Evolutionary conservation across 1,140 invertebrate species (phyloP).

Genomic region (Eupristina koningsbergeri): DNA sequence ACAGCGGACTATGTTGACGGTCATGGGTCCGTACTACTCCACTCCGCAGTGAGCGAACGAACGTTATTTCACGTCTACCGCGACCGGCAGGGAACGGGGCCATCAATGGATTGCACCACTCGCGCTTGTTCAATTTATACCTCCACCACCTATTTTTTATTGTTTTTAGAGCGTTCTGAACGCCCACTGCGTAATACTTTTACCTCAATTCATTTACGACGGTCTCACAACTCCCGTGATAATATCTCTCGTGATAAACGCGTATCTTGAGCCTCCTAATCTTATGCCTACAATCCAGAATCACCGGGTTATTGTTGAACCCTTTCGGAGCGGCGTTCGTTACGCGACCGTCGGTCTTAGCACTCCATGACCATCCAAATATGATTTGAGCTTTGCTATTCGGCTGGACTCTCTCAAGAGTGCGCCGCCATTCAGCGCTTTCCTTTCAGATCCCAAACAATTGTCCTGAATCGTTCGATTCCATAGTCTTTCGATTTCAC

Average conservation of each 20-base stretch:
- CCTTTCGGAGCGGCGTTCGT: no score
- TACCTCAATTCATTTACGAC: slow-evolving; percentile 23
- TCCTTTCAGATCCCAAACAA: not conserved
- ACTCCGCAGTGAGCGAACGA: no score
- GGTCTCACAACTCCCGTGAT: not conserved
- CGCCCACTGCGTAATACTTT: no score
- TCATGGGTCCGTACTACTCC: no score
- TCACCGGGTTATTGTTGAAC: not conserved
- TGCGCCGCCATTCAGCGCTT: not conserved
- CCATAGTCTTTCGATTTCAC: not conserved
- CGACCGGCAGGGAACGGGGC: slow-evolving; percentile 60
- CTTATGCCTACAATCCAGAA: not conserved
- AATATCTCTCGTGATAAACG: not conserved
- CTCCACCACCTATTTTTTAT: not conserved
- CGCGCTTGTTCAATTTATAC: not conserved
- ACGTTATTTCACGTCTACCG: no score
- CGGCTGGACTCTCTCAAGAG: not conserved
- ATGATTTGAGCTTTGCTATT: not conserved
- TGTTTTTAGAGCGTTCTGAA: not conserved
- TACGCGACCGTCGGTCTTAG: not conserved
- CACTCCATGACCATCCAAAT: not conserved
- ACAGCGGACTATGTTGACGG: no score
- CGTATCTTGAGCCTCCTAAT: not conserved
- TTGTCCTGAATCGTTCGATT: not conserved
- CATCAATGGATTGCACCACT: slow-evolving; percentile 23